Evolutionary conservation across 2,888 invertebrate genomes (phyloP).

Genomic region (Napeogenes sylphis): DNA sequence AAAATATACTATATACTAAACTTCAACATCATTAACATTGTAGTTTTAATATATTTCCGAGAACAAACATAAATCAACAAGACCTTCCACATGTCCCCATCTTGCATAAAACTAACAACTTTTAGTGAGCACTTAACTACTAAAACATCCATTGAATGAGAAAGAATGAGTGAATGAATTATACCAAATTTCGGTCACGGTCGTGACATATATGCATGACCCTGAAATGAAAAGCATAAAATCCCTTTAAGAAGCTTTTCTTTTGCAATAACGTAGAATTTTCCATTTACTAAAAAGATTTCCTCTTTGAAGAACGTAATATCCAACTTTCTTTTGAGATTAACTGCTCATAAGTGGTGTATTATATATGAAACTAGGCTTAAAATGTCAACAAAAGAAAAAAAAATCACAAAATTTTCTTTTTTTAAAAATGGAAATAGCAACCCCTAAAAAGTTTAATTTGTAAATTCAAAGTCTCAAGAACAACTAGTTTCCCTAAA

Average conservation of each 20-base stretch:
- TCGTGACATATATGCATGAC: neutral
- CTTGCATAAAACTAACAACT: slow-evolving; percentile 1
- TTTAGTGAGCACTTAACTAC: slow-evolving; percentile 4
- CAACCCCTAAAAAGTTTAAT: no score
- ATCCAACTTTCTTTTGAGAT: neutral
- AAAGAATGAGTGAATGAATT: slow-evolving; percentile 4
- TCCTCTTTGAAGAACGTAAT: slow-evolving; percentile 4
- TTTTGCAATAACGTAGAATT: slow-evolving; percentile 3
- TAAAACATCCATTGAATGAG: slow-evolving; percentile 1
- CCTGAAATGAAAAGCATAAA: slow-evolving; percentile 1
- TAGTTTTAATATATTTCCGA: neutral
- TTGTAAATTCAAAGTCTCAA: no score
- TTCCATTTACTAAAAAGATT: neutral
- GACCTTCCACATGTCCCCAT: neutral
- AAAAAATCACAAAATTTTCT: no score
- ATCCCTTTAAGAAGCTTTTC: slow-evolving; percentile 7
- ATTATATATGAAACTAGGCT: no score
- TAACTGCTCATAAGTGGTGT: no score
- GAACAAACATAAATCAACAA: neutral
- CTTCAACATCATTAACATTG: neutral
- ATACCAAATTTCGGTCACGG: slow-evolving; percentile 1
- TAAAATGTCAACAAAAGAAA: no score
- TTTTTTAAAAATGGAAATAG: no score
- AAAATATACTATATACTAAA: neutral
- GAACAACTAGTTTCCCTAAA: no score